These are phyloP conservation scores for Ctenochaetus hawaiiensis DNA, from an alignment of 2,797 vertebrate genomes.

Conservation along the genomic window DNA sequence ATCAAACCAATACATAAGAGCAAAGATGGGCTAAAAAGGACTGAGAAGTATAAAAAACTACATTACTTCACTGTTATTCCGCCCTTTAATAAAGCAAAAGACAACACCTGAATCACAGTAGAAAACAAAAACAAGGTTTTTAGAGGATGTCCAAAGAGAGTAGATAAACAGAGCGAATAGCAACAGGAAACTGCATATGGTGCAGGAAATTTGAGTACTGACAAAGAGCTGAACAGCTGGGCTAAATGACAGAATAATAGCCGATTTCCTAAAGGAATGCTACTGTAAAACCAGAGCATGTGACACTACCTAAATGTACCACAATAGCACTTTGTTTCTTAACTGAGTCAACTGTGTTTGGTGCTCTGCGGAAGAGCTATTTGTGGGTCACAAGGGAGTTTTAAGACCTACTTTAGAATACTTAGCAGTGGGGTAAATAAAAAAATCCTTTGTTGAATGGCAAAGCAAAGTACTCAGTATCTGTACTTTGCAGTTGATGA, in stretches of 20 bases:
- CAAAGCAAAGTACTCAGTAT: neutral
- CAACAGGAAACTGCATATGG: conserved; percentile 44
- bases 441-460: conserved; percentile 4
- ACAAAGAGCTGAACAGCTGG: conserved; percentile 37
- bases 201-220: conserved; percentile 42
- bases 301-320: conserved; percentile 33
- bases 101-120: no score
- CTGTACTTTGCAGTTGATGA: conserved; percentile 46
- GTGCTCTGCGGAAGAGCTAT: conserved; percentile 12
- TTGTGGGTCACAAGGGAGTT: conserved; percentile 8
- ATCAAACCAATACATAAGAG: no score
- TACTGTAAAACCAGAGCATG: conserved; percentile 35
- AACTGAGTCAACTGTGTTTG: conserved; percentile 1
- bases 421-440: neutral
- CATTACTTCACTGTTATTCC: no score
- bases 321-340: conserved; percentile 35
- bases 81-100: no score
- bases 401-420: conserved; percentile 11
- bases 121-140: no score
- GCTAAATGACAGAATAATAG: conserved; percentile 32
- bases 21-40: no score
- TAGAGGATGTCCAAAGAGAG: neutral
- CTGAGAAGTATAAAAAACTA: no score
- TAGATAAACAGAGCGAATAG: conserved; percentile 21
- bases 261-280: conserved; percentile 18